A percentile compares a stretch with the other conserved stretches of the same genome.
Evolutionary conservation across 2,113 vertebrate genomes (phyloP).

Genomic region (Deroptyus accipitrinus): DNA sequence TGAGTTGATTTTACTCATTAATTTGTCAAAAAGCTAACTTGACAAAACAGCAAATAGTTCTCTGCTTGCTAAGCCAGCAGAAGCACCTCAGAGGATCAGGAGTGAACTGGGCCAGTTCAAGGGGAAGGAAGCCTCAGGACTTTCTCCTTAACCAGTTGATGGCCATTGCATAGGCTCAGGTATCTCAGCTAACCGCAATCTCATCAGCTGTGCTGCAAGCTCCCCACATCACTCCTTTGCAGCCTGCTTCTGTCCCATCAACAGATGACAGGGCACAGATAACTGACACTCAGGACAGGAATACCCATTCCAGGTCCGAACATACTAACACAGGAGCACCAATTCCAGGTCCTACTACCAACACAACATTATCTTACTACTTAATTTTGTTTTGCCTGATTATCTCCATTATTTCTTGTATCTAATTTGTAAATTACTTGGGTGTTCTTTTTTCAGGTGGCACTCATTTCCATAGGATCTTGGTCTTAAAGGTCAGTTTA

Average conservation of each 20-base stretch:
- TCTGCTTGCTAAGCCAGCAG: background rate
- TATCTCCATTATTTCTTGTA: background rate
- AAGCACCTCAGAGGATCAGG: background rate
- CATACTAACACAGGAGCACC: background rate
- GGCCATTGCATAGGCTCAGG: background rate
- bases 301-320: background rate
- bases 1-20: background rate
- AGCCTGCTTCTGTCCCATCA: background rate
- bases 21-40: background rate
- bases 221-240: background rate
- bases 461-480: background rate
- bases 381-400: background rate
- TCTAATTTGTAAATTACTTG: background rate
- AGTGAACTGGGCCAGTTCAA: background rate
- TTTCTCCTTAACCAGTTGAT: background rate
- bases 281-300: background rate
- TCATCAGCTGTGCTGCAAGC: background rate
- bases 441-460: background rate
- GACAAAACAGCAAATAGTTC: background rate
- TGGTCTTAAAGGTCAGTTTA: background rate
- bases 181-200: background rate
- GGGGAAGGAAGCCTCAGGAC: background rate
- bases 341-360: background rate
- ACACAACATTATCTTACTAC: background rate
- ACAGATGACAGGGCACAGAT: background rate